These are phyloP conservation scores for Anoplopoma fimbria DNA, from an alignment of 2,113 vertebrate species.

Conservation along the genomic window DNA sequence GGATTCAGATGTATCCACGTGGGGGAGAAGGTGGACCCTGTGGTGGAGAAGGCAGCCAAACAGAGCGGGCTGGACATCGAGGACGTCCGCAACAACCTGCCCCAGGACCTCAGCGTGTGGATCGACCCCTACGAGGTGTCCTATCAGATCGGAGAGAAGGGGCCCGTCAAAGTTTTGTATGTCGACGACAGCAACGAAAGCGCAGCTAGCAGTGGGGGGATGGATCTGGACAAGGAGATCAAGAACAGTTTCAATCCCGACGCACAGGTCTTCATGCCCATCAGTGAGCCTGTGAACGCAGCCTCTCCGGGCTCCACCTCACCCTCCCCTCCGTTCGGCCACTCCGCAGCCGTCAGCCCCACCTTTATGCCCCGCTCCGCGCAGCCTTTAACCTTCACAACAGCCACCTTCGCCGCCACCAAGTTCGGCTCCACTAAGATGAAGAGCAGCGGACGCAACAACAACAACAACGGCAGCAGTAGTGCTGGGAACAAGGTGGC, in stretches of 20 bases:
- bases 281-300: slow-evolving; percentile 91
- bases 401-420: slow-evolving; percentile 98
- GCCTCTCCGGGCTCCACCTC: slow-evolving; percentile 95
- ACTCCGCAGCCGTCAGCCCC: slow-evolving; percentile 96
- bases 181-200: slow-evolving; percentile 94
- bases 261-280: slow-evolving; percentile 99
- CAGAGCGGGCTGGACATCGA: slow-evolving; percentile 98
- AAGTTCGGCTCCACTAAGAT: slow-evolving; percentile 99
- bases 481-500: slow-evolving; percentile 84
- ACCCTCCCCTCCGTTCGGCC: slow-evolving; percentile 92
- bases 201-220: slow-evolving; percentile 87
- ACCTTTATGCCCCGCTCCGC: slow-evolving; percentile 96
- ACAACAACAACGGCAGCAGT: slow-evolving; percentile 46
- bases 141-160: slow-evolving; percentile 99
- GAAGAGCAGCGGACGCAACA: slow-evolving; percentile 94
- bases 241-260: slow-evolving; percentile 99
- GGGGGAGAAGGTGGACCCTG: slow-evolving; percentile 97
- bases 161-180: slow-evolving; percentile 97
- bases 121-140: slow-evolving; percentile 98
- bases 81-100: slow-evolving; percentile 97
- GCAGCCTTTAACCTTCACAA: slow-evolving; percentile 99
- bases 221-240: slow-evolving; percentile 98
- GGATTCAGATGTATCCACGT: slow-evolving; percentile 98
- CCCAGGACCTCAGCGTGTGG: slow-evolving; percentile 99
- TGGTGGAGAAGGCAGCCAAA: slow-evolving; percentile 98